These are phyloP conservation scores for Erythrocercus mccallii DNA, from an alignment of 2,113 vertebrate species.

Conservation along the genomic window DNA sequence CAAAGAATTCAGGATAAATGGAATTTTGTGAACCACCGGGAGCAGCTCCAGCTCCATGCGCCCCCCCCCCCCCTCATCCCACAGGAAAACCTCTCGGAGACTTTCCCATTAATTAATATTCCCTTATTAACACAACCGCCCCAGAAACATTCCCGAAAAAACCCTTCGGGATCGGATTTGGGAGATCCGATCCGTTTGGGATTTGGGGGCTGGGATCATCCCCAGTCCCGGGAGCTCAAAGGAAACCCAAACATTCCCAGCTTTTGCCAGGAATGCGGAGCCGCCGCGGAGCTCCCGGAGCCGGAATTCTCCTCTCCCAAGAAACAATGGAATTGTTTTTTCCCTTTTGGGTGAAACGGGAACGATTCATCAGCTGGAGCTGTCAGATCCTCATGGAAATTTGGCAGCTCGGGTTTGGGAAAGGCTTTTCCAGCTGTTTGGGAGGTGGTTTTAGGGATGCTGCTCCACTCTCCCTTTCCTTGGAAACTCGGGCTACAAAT, in stretches of 20 bases:
- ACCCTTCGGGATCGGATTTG: fast-evolving
- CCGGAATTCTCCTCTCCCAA: background rate
- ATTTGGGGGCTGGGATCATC: too few species aligned
- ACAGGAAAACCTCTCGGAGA: background rate
- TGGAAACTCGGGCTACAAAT: background rate
- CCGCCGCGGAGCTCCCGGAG: background rate
- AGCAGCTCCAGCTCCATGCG: fast-evolving
- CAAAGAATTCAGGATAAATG: background rate
- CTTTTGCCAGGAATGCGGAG: background rate
- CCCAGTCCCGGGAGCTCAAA: background rate
- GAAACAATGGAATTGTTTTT: constrained; percentile 38
- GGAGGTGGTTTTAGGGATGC: background rate
- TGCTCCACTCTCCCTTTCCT: background rate
- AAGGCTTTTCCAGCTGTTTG: constrained; percentile 25
- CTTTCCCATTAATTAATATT: background rate
- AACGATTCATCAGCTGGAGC: background rate
- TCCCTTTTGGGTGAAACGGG: background rate
- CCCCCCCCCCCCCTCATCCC: fast-evolving
- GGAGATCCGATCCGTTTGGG: fast-evolving
- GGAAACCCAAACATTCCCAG: background rate
- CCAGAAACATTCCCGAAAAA: background rate
- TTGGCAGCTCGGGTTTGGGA: background rate
- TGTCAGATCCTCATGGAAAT: background rate
- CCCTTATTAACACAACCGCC: fast-evolving
- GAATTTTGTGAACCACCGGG: background rate